Conservation (phyloP, 30 jellyfish, hydroid and myxozoan genomes). For the Chrysaora quinquecirrha region DNA sequence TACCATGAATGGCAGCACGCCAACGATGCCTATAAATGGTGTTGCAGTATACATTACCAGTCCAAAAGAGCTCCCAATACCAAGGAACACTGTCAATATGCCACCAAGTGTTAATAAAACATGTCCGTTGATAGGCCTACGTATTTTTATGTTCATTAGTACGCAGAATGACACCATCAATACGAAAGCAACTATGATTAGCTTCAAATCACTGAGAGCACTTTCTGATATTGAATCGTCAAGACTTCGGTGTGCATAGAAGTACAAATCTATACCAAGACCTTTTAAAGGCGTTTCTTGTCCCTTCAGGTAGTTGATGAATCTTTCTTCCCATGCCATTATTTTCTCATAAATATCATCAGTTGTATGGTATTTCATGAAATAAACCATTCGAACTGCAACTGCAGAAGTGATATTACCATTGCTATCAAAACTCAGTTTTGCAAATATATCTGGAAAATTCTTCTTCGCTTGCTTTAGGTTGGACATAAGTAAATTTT, state of each 20-base stretch:
- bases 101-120: conserved; percentile 79
- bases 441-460: conserved; percentile 72
- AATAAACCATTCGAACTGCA: conserved; percentile 69
- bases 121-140: conserved; percentile 78
- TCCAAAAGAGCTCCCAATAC: conserved; percentile 93
- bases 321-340: conserved; percentile 75
- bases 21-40: conserved; percentile 96
- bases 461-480: conserved; percentile 60
- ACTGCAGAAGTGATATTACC: conserved; percentile 69
- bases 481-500: conserved; percentile 42
- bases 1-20: conserved; percentile 95
- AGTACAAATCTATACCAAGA: conserved; percentile 49
- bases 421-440: conserved; percentile 17
- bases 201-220: conserved; percentile 74
- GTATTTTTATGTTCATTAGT: conserved; percentile 60
- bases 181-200: conserved; percentile 69
- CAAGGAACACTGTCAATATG: conserved; percentile 71
- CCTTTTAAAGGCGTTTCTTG: conserved; percentile 23
- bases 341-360: conserved; percentile 41
- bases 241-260: conserved; percentile 78
- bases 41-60: conserved; percentile 69
- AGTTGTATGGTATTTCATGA: conserved; percentile 67
- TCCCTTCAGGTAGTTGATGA: conserved; percentile 15
- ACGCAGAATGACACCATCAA: conserved; percentile 84
- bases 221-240: conserved; percentile 87